phyloP scores from a whole-genome alignment of 1,140 invertebrate genomes.

The Drosophila malerkotliana region DNA sequence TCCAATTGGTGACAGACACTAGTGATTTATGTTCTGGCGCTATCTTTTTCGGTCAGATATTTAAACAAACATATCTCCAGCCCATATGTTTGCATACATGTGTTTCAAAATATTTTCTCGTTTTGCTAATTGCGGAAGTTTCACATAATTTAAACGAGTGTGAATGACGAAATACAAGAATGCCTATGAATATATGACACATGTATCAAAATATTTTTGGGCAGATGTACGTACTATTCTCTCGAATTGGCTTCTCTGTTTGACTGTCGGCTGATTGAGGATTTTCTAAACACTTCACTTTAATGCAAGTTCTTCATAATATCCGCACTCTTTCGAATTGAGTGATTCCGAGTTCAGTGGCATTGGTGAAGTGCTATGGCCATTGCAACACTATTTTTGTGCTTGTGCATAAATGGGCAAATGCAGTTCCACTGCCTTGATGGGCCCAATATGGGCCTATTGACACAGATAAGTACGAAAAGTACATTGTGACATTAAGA shows the following conservation, averaged over 20 bases:
- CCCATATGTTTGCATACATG: constrained; percentile 30
- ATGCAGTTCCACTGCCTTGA: constrained; percentile 44
- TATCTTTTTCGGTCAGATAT: constrained; percentile 16
- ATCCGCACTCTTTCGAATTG: constrained; percentile 39
- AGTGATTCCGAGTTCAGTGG: constrained; percentile 43
- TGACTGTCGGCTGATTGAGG: constrained; percentile 29
- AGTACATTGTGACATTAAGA: constrained; percentile 46
- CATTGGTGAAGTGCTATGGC: constrained; percentile 49
- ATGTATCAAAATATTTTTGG: constrained; percentile 41
- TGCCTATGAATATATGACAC: constrained; percentile 27
- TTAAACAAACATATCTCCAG: constrained; percentile 22
- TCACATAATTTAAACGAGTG: constrained; percentile 31
- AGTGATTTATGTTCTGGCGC: constrained; percentile 18
- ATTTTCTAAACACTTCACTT: constrained; percentile 52
- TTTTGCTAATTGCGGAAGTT: constrained; percentile 47
- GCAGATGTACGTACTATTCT: neutral
- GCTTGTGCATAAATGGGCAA: constrained; percentile 26
- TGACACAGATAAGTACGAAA: constrained; percentile 46
- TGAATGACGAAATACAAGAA: constrained; percentile 36
- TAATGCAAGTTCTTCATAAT: constrained; percentile 54
- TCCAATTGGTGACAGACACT: constrained; percentile 18
- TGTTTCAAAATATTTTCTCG: constrained; percentile 37
- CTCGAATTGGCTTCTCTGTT: neutral
- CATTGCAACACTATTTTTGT: constrained; percentile 35
- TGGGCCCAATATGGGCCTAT: constrained; percentile 44